These are phyloP conservation scores for Cynoglossus semilaevis DNA, from an alignment of 2,113 vertebrate species.

Conservation along the genomic window DNA sequence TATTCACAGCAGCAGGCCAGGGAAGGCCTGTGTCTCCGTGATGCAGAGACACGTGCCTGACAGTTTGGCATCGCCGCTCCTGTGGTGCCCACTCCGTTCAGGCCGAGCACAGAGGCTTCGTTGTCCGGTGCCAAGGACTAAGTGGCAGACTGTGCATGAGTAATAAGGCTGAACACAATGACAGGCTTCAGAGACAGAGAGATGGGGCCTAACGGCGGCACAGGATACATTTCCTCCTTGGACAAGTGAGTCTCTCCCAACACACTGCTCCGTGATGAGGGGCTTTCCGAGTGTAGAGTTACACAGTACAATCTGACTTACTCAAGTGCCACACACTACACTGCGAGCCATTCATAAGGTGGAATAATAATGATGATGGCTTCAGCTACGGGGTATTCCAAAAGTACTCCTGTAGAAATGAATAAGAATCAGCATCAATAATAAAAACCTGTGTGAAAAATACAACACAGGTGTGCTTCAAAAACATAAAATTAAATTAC, in stretches of 20 bases:
- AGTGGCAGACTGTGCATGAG: conserved; percentile 57
- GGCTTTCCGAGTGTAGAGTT: conserved; percentile 20
- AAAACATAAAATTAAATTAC: no score
- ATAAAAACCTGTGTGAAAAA: no score
- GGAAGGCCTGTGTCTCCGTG: conserved; percentile 25
- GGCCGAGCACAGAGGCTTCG: conserved; percentile 60
- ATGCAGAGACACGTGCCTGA: conserved; percentile 51
- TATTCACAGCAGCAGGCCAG: neutral
- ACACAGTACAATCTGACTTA: conserved; percentile 27
- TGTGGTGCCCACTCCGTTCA: conserved; percentile 54
- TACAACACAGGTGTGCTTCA: no score
- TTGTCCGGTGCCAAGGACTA: conserved; percentile 60
- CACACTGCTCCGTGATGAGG: conserved; percentile 17
- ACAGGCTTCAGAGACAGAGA: conserved; percentile 49
- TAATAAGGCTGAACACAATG: conserved; percentile 67
- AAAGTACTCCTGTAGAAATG: no score
- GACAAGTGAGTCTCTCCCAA: conserved; percentile 32
- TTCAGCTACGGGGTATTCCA: no score
- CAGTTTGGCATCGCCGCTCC: conserved; percentile 48
- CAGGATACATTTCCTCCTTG: conserved; percentile 37
- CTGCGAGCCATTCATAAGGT: conserved; percentile 14
- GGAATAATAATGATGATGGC: conserved; percentile 11
- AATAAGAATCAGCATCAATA: no score
- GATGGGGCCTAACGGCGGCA: conserved; percentile 35
- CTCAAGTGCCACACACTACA: conserved; percentile 14